A percentile compares a stretch with the other conserved stretches of the same genome.
phyloP scores from a whole-genome alignment of 1,140 invertebrate species.

The Caenorhabditis inopinata region DNA sequence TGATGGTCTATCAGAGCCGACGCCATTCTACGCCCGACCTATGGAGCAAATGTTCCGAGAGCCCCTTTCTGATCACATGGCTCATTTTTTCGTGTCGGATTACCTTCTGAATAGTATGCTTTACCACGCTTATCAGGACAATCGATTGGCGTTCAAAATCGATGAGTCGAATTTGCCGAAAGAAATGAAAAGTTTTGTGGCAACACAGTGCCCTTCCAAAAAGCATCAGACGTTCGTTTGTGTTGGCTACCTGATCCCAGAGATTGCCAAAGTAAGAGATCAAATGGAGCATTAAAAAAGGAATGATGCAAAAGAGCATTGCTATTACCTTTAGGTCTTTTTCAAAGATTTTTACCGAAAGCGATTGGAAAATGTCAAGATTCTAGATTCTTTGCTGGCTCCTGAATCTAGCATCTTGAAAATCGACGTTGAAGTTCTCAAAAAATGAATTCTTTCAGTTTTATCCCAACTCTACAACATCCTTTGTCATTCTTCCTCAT shows the following conservation, averaged over 20 bases:
- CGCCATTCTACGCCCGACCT: constrained; percentile 59
- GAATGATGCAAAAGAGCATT: too few relatives aligned
- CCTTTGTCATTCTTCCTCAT: constrained; percentile 61
- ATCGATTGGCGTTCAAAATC: constrained; percentile 59
- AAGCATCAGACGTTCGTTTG: constrained; percentile 55
- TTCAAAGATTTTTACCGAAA: too few relatives aligned
- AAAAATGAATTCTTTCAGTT: constrained; percentile 26
- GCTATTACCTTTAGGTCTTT: too few relatives aligned
- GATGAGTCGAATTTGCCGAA: constrained; percentile 52
- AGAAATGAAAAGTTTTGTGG: constrained; percentile 58
- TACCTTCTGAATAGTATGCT: constrained; percentile 64
- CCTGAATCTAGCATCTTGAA: too few relatives aligned
- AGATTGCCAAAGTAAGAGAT: constrained; percentile 47
- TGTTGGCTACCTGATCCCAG: constrained; percentile 62
- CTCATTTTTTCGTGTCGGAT: constrained; percentile 65
- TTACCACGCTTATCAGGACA: constrained; percentile 64
- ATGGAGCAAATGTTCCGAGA: constrained; percentile 1
- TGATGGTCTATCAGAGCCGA: constrained; percentile 39
- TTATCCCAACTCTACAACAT: constrained; percentile 65
- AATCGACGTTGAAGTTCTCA: not conserved
- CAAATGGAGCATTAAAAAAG: too few relatives aligned
- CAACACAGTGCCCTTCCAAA: constrained; percentile 53
- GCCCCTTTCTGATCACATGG: constrained; percentile 56
- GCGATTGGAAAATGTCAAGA: too few relatives aligned
- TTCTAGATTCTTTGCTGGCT: too few relatives aligned